Evolutionary conservation across 2,113 vertebrate genomes (phyloP).

Genomic region (Tapirus terrestris): DNA sequence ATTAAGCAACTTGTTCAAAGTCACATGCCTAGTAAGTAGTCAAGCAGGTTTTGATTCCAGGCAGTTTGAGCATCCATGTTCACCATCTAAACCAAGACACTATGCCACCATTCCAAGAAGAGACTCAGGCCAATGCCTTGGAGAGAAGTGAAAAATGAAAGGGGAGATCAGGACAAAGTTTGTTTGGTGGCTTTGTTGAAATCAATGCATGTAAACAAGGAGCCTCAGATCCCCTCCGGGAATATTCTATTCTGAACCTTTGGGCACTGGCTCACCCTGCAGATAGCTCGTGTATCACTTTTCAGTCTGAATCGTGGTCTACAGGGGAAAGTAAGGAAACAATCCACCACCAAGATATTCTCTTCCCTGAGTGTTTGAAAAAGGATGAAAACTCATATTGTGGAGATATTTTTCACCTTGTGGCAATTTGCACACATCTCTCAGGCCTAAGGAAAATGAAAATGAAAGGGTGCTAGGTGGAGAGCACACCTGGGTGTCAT

Average conservation of each 20-base stretch:
- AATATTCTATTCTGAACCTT: neutral
- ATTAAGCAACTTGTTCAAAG: neutral
- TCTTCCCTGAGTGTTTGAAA: neutral
- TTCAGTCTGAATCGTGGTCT: neutral
- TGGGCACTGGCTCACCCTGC: neutral
- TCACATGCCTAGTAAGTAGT: neutral
- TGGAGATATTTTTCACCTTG: neutral
- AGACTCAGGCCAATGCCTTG: neutral
- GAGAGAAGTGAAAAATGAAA: neutral
- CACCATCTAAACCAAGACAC: neutral
- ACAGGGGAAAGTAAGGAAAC: neutral
- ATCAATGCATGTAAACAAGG: neutral
- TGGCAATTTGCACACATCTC: neutral
- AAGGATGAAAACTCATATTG: neutral
- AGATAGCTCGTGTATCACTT: fast-evolving
- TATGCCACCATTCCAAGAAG: neutral
- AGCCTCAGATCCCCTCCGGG: neutral
- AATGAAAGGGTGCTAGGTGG: neutral
- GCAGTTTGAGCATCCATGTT: neutral
- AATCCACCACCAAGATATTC: neutral
- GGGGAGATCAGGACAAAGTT: neutral
- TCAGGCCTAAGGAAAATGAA: neutral
- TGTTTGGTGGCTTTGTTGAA: neutral
- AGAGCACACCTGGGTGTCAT: neutral
- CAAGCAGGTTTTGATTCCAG: neutral